These are phyloP conservation scores for Macrobrachium nipponense DNA, from an alignment of 1,140 invertebrate genomes.

Conservation along the genomic window DNA sequence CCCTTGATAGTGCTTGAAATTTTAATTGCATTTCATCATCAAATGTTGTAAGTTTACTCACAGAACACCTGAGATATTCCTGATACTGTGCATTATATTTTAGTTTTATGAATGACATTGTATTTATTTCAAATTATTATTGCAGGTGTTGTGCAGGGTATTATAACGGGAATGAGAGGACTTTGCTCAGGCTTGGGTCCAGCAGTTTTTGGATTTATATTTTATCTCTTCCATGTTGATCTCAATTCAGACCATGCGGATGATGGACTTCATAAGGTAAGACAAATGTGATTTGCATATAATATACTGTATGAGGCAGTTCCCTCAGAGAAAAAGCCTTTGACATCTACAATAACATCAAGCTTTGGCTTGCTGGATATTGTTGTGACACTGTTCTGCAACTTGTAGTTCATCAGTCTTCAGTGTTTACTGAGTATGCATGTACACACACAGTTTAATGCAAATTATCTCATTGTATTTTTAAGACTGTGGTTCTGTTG, in stretches of 20 bases:
- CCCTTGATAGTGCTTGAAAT: too few relatives aligned
- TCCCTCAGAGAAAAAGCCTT: too few relatives aligned
- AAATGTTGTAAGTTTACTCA: too few relatives aligned
- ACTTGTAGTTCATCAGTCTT: too few relatives aligned
- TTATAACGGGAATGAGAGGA: conserved; percentile 96
- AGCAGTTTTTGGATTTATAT: conserved; percentile 97
- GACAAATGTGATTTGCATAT: neutral
- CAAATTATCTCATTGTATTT: too few relatives aligned
- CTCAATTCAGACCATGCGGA: conserved; percentile 75
- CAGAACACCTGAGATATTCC: too few relatives aligned
- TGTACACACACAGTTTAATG: too few relatives aligned
- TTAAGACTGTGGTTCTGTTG: too few relatives aligned
- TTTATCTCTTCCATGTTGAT: conserved; percentile 98
- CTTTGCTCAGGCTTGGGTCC: conserved; percentile 94
- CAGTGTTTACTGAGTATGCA: too few relatives aligned
- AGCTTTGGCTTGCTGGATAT: neutral
- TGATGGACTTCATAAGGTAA: conserved; percentile 46
- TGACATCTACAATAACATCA: too few relatives aligned
- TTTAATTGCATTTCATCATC: too few relatives aligned
- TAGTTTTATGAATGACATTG: neutral
- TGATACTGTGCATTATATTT: too few relatives aligned
- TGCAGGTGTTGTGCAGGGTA: conserved; percentile 93
- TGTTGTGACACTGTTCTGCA: neutral
- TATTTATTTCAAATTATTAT: conserved; percentile 34
- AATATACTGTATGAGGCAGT: conserved; percentile 9